A percentile compares a stretch with the other conserved stretches of the same genome.
Conservation (phyloP, 2,797 vertebrate species). For the Leptoclinus maculatus region DNA sequence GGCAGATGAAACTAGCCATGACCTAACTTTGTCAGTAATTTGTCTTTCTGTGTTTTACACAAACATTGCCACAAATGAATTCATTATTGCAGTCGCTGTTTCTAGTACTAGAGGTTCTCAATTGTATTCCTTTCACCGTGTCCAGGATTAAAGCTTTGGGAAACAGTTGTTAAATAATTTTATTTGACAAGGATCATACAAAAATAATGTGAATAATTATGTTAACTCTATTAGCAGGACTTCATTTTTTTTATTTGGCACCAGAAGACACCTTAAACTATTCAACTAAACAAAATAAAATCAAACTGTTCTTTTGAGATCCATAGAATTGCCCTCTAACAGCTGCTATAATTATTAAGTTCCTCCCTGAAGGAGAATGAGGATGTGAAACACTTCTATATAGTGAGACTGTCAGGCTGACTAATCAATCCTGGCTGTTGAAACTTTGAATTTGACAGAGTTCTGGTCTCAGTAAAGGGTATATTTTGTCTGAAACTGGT, state of each 20-base stretch:
- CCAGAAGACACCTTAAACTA: neutral
- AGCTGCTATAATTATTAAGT: neutral
- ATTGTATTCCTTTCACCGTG: neutral
- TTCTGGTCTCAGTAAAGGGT: neutral
- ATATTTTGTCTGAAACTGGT: neutral
- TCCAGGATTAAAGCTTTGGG: neutral
- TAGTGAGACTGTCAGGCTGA: neutral
- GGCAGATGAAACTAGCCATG: too few relatives aligned
- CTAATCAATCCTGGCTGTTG: neutral
- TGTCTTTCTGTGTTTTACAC: too few relatives aligned
- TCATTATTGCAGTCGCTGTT: neutral
- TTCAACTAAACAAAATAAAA: neutral
- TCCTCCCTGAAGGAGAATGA: constrained; percentile 37
- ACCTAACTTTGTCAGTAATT: too few relatives aligned
- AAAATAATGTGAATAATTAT: neutral
- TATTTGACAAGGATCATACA: neutral
- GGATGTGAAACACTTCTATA: constrained; percentile 58
- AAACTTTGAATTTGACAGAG: constrained; percentile 23
- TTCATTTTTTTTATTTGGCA: too few relatives aligned
- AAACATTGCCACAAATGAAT: neutral
- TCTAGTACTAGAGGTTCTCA: neutral
- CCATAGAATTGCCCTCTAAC: neutral
- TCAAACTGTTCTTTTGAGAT: neutral
- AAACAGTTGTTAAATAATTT: neutral
- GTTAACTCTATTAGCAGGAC: neutral